These are phyloP conservation scores for Bufo gargarizans DNA, from an alignment of 2,113 vertebrate genomes.

Conservation along the genomic window DNA sequence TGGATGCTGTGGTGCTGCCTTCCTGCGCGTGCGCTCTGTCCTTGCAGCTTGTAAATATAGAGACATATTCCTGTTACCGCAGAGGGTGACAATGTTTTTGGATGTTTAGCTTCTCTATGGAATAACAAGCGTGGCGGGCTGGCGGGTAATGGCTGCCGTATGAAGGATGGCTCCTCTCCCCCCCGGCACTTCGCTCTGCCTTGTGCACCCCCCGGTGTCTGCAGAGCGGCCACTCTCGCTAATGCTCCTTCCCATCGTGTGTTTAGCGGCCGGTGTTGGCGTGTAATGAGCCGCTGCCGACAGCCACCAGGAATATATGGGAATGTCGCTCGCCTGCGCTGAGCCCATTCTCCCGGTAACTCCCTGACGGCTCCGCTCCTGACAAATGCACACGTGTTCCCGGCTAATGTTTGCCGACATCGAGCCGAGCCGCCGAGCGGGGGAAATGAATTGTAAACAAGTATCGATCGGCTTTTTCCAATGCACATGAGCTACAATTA, in stretches of 20 bases:
- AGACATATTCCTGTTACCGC: neutral
- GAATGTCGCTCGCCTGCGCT: neutral
- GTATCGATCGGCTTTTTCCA: conserved; percentile 47
- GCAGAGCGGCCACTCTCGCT: neutral
- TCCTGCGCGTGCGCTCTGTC: no score
- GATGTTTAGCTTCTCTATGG: neutral
- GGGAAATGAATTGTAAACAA: conserved; percentile 56
- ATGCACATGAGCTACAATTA: conserved; percentile 56
- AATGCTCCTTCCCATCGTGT: neutral
- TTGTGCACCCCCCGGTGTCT: neutral
- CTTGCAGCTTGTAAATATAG: neutral
- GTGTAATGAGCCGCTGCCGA: conserved; percentile 7
- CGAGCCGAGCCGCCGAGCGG: conserved; percentile 27
- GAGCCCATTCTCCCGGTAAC: neutral
- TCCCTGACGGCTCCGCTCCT: neutral
- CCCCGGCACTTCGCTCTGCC: neutral
- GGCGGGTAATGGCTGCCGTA: neutral
- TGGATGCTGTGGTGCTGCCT: no score
- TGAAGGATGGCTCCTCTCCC: neutral
- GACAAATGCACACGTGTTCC: conserved; percentile 23
- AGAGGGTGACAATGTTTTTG: neutral
- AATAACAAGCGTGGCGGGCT: neutral
- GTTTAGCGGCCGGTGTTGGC: neutral
- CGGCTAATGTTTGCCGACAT: conserved; percentile 53
- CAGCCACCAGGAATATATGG: neutral